These are phyloP conservation scores for Ctenosaura bakeri DNA, from an alignment of 2,797 vertebrate species.

Conservation along the genomic window DNA sequence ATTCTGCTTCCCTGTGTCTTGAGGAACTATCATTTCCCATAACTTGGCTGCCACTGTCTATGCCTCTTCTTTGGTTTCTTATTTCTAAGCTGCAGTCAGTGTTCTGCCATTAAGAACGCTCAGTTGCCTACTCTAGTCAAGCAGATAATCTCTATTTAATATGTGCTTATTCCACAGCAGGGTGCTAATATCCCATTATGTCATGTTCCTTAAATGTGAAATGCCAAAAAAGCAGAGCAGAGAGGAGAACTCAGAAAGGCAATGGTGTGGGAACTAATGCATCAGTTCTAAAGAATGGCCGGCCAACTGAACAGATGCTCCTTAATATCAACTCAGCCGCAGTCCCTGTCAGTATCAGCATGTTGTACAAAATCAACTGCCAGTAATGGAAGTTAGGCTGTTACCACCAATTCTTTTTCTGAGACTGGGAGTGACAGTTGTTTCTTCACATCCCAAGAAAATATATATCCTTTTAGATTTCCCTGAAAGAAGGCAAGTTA, in stretches of 20 bases:
- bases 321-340: neutral
- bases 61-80: neutral
- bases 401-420: neutral
- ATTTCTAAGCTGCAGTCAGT: neutral
- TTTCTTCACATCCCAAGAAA: too few relatives aligned
- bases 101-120: neutral
- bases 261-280: neutral
- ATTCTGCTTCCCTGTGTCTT: neutral
- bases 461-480: neutral
- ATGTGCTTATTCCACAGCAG: conserved; percentile 3
- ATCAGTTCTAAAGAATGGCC: neutral
- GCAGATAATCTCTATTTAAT: conserved; percentile 30
- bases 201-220: conserved; percentile 6
- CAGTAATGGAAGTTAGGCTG: neutral
- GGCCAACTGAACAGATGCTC: neutral
- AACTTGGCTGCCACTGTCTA: neutral
- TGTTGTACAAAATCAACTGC: neutral
- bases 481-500: neutral
- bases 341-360: neutral
- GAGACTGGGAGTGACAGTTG: neutral
- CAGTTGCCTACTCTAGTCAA: neutral
- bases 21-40: neutral
- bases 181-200: neutral
- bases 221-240: neutral
- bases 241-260: neutral